phyloP scores from a whole-genome alignment of 2,888 invertebrate species.

The Caenorhabditis sinica region DNA sequence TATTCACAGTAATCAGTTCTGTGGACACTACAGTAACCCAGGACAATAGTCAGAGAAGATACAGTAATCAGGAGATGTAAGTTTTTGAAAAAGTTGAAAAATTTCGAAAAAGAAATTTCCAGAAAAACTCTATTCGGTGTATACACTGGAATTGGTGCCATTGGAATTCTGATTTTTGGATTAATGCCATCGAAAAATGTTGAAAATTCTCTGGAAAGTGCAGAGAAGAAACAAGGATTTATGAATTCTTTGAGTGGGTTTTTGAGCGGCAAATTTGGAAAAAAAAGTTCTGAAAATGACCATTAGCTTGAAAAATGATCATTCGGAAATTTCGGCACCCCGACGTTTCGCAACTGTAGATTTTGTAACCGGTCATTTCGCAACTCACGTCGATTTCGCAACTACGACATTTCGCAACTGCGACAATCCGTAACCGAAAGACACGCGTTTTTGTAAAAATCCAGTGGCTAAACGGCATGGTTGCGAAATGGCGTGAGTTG shows the following conservation, averaged over 20 bases:
- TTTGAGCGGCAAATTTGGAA: no score
- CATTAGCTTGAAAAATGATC: no score
- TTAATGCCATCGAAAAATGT: conserved; percentile 68
- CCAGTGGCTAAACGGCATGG: no score
- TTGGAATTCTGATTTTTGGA: conserved; percentile 65
- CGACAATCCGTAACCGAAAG: no score
- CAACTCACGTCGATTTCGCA: no score
- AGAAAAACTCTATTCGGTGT: conserved; percentile 61
- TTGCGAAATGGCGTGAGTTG: no score
- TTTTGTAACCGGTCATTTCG: no score
- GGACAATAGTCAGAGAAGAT: conserved; percentile 33
- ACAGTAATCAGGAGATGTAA: conserved; percentile 67
- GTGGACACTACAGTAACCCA: conserved; percentile 11
- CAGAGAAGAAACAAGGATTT: conserved; percentile 36
- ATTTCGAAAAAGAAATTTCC: conserved; percentile 9
- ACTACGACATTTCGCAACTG: no score
- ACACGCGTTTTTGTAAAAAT: no score
- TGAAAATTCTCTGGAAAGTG: conserved; percentile 65
- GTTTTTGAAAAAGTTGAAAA: neutral
- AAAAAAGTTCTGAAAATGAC: no score
- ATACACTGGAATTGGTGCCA: conserved; percentile 54
- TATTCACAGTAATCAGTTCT: conserved; percentile 49
- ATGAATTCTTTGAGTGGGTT: conserved; percentile 45
- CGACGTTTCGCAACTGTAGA: no score
- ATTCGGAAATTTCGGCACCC: no score